A percentile compares a stretch with the other conserved stretches of the same genome.
Evolutionary conservation across 2,797 vertebrate genomes (phyloP).

Genomic region (Ispidina picta): DNA sequence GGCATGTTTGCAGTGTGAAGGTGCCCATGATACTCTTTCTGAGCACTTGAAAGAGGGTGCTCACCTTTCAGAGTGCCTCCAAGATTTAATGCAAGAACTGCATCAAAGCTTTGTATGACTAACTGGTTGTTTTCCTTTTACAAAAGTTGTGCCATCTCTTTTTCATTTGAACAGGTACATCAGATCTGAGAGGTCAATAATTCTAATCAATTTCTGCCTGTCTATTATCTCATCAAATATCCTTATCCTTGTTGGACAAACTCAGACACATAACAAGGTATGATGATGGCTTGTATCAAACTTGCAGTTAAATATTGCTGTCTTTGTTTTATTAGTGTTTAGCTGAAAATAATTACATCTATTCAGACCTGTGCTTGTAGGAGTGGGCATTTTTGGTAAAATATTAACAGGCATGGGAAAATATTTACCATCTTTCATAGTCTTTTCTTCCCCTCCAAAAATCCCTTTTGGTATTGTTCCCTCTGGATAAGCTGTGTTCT

Average conservation of each 20-base stretch:
- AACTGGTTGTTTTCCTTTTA: not conserved
- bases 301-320: slow-evolving; percentile 4
- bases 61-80: not conserved
- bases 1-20: not conserved
- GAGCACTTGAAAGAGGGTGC: not conserved
- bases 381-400: slow-evolving; percentile 3
- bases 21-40: not conserved
- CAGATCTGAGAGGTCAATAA: slow-evolving; percentile 97
- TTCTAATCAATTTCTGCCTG: slow-evolving; percentile 98
- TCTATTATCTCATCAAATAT: slow-evolving; percentile 99
- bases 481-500: slow-evolving; percentile 46
- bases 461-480: slow-evolving; percentile 51
- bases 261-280: slow-evolving; percentile 98
- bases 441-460: not conserved
- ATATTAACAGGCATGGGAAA: slow-evolving; percentile 13
- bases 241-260: slow-evolving; percentile 97
- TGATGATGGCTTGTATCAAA: slow-evolving; percentile 67
- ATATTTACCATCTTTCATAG: not conserved
- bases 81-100: not conserved
- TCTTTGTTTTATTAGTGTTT: slow-evolving; percentile 5
- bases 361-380: not conserved
- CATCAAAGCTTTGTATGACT: not conserved
- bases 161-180: slow-evolving; percentile 87
- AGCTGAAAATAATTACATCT: not conserved
- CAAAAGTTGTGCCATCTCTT: slow-evolving; percentile 12